These are phyloP conservation scores for Agrotis clavis DNA, from an alignment of 2,888 invertebrate species.

Conservation along the genomic window DNA sequence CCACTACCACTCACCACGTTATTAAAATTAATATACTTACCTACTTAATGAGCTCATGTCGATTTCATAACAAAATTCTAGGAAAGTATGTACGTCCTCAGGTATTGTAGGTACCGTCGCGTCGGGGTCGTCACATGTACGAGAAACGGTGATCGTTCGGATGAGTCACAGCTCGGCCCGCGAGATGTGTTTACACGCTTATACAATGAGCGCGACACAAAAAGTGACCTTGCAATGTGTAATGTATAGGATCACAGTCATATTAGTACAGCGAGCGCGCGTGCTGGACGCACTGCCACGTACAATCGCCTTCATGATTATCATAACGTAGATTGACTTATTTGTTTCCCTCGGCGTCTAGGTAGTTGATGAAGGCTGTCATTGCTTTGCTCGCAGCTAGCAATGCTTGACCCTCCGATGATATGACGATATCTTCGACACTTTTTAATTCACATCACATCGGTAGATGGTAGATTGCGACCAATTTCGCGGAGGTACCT, in stretches of 20 bases:
- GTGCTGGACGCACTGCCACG: conserved; percentile 5
- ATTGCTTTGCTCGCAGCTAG: not conserved
- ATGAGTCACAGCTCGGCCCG: conserved; percentile 24
- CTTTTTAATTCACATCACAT: not conserved
- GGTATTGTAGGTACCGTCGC: not conserved
- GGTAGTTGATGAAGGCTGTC: not conserved
- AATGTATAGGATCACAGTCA: conserved; percentile 26
- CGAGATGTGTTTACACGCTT: conserved; percentile 29
- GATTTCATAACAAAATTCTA: conserved; percentile 14
- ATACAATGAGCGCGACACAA: conserved; percentile 43
- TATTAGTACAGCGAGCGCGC: not conserved
- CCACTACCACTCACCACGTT: conserved; percentile 35
- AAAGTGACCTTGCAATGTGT: conserved; percentile 46
- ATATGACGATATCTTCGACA: not conserved
- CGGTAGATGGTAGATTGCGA: too few species aligned
- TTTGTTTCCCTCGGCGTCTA: not conserved
- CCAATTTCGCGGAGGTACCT: too few species aligned
- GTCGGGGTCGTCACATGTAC: not conserved
- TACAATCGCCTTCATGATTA: not conserved
- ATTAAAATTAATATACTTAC: conserved; percentile 32
- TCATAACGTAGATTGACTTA: conserved; percentile 1
- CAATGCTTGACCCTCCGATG: not conserved
- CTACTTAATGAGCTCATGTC: conserved; percentile 9
- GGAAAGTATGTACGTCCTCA: conserved; percentile 1
- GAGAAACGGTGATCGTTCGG: not conserved